These are phyloP conservation scores for Liparis tanakae DNA, from an alignment of 2,797 vertebrate genomes.

Conservation along the genomic window DNA sequence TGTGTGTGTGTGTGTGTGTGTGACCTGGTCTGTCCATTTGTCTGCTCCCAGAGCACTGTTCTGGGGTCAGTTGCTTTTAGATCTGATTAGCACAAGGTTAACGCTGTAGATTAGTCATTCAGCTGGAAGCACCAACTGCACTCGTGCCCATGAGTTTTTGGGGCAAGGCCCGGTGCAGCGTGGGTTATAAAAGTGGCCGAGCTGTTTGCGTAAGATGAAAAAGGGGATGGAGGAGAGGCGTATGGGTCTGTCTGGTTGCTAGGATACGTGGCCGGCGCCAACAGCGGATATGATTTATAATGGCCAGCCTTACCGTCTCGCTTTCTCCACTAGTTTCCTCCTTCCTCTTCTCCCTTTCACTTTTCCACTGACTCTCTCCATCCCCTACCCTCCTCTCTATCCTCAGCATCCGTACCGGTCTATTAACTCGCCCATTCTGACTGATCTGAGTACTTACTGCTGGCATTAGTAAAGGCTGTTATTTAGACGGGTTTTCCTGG, in stretches of 20 bases:
- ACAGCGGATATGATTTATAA: constrained; percentile 84
- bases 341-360: constrained; percentile 69
- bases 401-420: constrained; percentile 53
- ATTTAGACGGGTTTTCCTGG: constrained; percentile 49
- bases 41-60: constrained; percentile 3
- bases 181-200: constrained; percentile 77
- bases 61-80: constrained; percentile 34
- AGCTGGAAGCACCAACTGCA: constrained; percentile 38
- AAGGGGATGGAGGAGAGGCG: constrained; percentile 71
- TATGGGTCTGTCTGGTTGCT: constrained; percentile 80
- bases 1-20: background rate
- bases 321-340: constrained; percentile 73
- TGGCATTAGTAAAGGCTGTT: constrained; percentile 43
- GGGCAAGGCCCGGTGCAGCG: constrained; percentile 68
- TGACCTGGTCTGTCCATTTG: background rate
- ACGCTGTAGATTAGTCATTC: constrained; percentile 30
- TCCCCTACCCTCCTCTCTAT: constrained; percentile 55
- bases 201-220: constrained; percentile 67
- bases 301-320: constrained; percentile 79
- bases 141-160: constrained; percentile 59
- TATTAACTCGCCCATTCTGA: constrained; percentile 46
- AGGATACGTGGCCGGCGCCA: constrained; percentile 80
- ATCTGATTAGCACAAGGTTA: constrained; percentile 19
- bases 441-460: constrained; percentile 50
- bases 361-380: constrained; percentile 63